Base-by-base conservation (phyloP, 2,888 invertebrate genomes). In the Antheraea assamensis region DNA sequence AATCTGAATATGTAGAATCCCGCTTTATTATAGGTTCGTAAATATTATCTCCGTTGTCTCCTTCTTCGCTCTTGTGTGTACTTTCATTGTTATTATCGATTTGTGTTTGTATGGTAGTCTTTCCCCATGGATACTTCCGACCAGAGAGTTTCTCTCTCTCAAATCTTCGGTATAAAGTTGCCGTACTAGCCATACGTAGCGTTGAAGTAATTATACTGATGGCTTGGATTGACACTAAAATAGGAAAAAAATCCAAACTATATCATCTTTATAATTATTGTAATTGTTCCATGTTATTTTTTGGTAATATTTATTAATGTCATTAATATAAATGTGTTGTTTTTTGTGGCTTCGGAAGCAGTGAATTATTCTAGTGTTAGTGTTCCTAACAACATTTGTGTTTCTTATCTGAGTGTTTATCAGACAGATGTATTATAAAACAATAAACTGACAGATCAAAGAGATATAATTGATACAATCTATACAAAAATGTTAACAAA, bases 81-180 rank as follows among this genome's bases (percentile, higher is more conserved):
- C 83, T 82, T 77, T 92, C 90, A n/a, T 88, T 85, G 3, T 87
- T 83, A 15, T 73, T 70, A 58, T 68, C 35, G n/a, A 1, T 31
- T 35, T 35, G 68, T 35, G n/a, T 35, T 68, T 84, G 80, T 64
- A 85, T 79, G 15, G 76, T 72, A 49, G 80, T 80, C 58, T 81
- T 81, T 31, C 95, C 95, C 97, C 97, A 98, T 2, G 97, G 97
- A 87, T 97, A 96, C 83, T 95, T 95, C 71, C 96, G 95, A 0
- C 97, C 97, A 72, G 96, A 96, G 52, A 96, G 84, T 82, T 97
- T 96, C 89, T 97, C 97, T 78, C 97, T 96, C 89, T 97, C 97
- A 84, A 97, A 97, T 83, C 97, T 95, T 88, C 97, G 96, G 83
- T 96, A 97, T 35, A 96, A 92, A 42, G 96, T 96, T 24, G 97